Evolutionary conservation across 2,888 invertebrate species (phyloP).

Genomic region (Drosophila anomelani): DNA sequence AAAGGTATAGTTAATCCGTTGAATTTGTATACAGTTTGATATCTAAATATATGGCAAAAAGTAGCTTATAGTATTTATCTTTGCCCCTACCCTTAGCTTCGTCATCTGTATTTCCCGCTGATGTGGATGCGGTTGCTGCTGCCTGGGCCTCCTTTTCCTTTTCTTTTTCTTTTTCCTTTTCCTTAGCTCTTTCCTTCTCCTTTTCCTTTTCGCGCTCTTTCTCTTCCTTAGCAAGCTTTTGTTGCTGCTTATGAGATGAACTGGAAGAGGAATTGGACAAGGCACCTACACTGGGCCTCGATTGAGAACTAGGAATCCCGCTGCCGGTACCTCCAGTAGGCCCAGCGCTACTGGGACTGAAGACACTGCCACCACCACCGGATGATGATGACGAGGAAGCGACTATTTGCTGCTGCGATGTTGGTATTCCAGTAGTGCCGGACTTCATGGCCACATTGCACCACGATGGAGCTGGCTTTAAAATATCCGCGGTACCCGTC

Average conservation of each 20-base stretch:
- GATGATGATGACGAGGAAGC: slow-evolving; percentile 78
- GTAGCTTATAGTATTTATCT: not conserved
- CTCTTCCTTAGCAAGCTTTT: slow-evolving; percentile 50
- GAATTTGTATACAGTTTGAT: no score
- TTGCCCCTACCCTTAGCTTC: slow-evolving; percentile 86
- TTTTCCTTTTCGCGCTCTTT: slow-evolving; percentile 30
- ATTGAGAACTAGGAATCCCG: slow-evolving; percentile 61
- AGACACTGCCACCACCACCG: slow-evolving; percentile 74
- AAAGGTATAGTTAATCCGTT: not conserved
- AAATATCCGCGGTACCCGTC: slow-evolving; percentile 82
- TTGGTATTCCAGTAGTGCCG: slow-evolving; percentile 84
- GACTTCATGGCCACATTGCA: slow-evolving; percentile 83
- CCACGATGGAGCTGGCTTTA: slow-evolving; percentile 87
- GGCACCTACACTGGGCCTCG: slow-evolving; percentile 81
- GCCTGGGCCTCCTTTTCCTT: slow-evolving; percentile 49
- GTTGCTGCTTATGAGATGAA: slow-evolving; percentile 77
- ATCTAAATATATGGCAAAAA: no score
- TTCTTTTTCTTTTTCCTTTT: slow-evolving; percentile 33
- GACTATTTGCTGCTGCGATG: slow-evolving; percentile 72
- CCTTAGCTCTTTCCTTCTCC: slow-evolving; percentile 39
- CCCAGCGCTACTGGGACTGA: slow-evolving; percentile 64
- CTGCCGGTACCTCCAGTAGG: slow-evolving; percentile 35
- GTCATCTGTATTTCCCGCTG: slow-evolving; percentile 84
- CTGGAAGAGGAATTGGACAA: slow-evolving; percentile 81
- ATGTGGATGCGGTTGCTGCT: slow-evolving; percentile 48